These are phyloP conservation scores for Erannis defoliaria DNA, from an alignment of 2,888 invertebrate species.

Conservation along the genomic window DNA sequence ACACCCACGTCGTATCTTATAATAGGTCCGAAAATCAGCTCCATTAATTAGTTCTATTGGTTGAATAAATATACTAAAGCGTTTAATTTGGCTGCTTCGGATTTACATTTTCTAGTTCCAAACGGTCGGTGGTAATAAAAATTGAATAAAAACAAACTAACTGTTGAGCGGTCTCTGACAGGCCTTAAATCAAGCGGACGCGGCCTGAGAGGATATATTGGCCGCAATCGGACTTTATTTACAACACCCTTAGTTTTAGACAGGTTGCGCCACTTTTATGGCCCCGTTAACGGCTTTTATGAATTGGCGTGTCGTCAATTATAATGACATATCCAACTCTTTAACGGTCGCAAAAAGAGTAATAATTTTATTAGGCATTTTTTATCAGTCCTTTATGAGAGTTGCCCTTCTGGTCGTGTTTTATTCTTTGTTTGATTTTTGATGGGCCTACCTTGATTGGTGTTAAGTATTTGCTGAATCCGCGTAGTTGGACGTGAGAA, in stretches of 20 bases:
- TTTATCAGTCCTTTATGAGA: slow-evolving; percentile 34
- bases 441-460: slow-evolving; percentile 42
- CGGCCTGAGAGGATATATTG: slow-evolving; percentile 60
- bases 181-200: slow-evolving; percentile 40
- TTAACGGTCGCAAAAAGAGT: slow-evolving; percentile 58
- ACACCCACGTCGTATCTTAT: slow-evolving; percentile 23
- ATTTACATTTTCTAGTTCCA: slow-evolving; percentile 34
- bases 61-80: slow-evolving; percentile 9
- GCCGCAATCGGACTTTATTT: slow-evolving; percentile 67
- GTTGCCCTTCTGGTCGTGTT: slow-evolving; percentile 32
- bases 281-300: slow-evolving; percentile 54
- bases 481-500: slow-evolving; percentile 31
- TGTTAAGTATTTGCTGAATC: slow-evolving; percentile 40
- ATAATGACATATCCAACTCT: slow-evolving; percentile 61
- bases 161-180: slow-evolving; percentile 35
- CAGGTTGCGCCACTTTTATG: slow-evolving; percentile 58
- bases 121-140: slow-evolving; percentile 39
- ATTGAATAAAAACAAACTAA: slow-evolving; percentile 44
- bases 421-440: slow-evolving; percentile 46
- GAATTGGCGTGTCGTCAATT: slow-evolving; percentile 66
- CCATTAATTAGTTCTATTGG: slow-evolving; percentile 30
- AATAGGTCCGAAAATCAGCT: slow-evolving; percentile 25
- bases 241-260: slow-evolving; percentile 56
- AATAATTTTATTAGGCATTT: slow-evolving; percentile 47
- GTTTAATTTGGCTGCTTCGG: slow-evolving; percentile 3